These are phyloP conservation scores for Andrena bucephala DNA, from an alignment of 2,888 invertebrate species.

Conservation along the genomic window DNA sequence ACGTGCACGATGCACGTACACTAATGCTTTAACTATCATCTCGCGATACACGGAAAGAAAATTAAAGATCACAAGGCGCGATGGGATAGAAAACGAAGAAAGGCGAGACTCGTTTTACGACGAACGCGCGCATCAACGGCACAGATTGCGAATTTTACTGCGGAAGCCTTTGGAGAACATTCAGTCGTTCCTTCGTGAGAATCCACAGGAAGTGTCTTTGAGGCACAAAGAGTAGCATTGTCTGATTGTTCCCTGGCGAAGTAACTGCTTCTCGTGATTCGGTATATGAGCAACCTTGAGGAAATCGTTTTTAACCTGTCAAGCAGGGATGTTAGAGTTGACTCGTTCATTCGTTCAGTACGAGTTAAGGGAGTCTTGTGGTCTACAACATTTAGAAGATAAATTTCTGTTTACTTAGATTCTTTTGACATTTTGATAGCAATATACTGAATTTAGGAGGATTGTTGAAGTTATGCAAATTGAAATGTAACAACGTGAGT, in stretches of 20 bases:
- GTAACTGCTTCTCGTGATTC: slow-evolving; percentile 29
- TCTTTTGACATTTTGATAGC: too few relatives aligned
- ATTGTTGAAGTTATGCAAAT: too few relatives aligned
- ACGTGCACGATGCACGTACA: too few relatives aligned
- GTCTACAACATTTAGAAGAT: too few relatives aligned
- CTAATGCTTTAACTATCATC: too few relatives aligned
- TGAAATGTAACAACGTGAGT: too few relatives aligned
- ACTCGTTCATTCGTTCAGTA: too few relatives aligned
- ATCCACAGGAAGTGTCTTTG: slow-evolving; percentile 32
- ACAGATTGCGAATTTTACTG: slow-evolving; percentile 41
- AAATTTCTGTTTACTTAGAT: too few relatives aligned
- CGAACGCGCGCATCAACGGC: not conserved
- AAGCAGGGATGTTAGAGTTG: too few relatives aligned
- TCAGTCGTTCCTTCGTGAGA: not conserved
- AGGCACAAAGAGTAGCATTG: slow-evolving; percentile 8
- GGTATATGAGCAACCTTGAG: not conserved
- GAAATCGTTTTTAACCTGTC: not conserved
- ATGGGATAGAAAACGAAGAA: not conserved
- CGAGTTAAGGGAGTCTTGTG: too few relatives aligned
- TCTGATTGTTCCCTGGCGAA: slow-evolving; percentile 35
- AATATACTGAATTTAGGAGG: too few relatives aligned
- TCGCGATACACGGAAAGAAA: not conserved
- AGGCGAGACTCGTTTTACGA: slow-evolving; percentile 9
- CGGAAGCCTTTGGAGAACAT: slow-evolving; percentile 22
- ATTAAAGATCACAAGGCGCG: not conserved